Evolutionary conservation across 2,113 vertebrate species (phyloP).

Genomic region (Chloroceryle aenea): DNA sequence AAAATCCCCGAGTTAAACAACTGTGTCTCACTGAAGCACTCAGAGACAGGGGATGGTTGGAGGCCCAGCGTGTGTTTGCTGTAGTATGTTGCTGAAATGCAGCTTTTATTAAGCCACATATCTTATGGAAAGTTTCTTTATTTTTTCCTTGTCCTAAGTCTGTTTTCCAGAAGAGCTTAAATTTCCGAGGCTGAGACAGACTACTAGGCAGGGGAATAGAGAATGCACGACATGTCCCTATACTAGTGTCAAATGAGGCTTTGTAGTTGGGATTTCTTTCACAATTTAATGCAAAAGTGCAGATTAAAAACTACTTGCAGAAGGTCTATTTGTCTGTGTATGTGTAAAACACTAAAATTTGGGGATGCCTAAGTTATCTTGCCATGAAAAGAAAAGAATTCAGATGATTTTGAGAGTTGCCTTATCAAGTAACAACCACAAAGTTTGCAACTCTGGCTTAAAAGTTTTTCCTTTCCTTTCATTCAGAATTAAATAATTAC

Average conservation of each 20-base stretch:
- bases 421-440: neutral
- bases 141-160: constrained; percentile 18
- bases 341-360: neutral
- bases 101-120: constrained; percentile 55
- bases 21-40: constrained; percentile 18
- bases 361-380: neutral
- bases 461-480: neutral
- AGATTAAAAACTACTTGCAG: neutral
- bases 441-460: neutral
- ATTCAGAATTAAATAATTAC: constrained; percentile 34
- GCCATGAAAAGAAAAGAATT: neutral
- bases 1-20: constrained; percentile 36
- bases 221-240: neutral
- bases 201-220: neutral
- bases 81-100: constrained; percentile 1
- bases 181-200: constrained; percentile 11
- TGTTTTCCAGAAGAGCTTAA: constrained; percentile 3
- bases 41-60: neutral
- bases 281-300: neutral
- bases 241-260: neutral
- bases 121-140: constrained; percentile 17
- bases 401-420: neutral
- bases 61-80: constrained; percentile 35
- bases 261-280: neutral
- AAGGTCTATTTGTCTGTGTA: neutral